Conservation (phyloP, 2,113 vertebrate genomes). For the Cisticola juncidis region DNA sequence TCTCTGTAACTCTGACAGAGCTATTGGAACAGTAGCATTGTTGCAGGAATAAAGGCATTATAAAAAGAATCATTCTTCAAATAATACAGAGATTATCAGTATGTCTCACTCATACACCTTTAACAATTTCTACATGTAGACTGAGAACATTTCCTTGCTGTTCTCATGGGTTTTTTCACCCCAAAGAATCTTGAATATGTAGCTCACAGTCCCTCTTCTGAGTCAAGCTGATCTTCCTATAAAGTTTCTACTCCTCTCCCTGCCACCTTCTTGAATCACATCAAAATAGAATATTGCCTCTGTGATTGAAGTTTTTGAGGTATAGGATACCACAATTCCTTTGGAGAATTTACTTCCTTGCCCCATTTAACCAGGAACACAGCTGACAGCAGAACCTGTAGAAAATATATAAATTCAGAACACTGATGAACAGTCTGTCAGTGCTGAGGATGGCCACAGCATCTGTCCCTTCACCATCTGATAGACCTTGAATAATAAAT, state of each 20-base stretch:
- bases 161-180: neutral
- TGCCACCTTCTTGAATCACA: neutral
- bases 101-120: neutral
- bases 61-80: neutral
- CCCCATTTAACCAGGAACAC: neutral
- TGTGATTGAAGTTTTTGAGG: neutral
- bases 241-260: neutral
- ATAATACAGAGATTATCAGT: neutral
- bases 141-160: neutral
- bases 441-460: neutral
- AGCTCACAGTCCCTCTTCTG: neutral
- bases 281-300: neutral
- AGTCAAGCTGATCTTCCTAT: neutral
- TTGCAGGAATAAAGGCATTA: neutral
- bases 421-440: neutral
- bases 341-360: neutral
- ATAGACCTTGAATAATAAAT: neutral
- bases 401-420: neutral
- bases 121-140: neutral
- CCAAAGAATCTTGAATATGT: neutral
- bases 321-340: neutral
- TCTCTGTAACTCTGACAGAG: neutral
- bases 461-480: neutral
- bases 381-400: neutral
- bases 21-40: slow-evolving; percentile 9